Evolutionary conservation across 2,797 vertebrate species (phyloP), one percentile per base, ranked within the genome.

Genomic region (Pipistrellus pygmaeus): DNA sequence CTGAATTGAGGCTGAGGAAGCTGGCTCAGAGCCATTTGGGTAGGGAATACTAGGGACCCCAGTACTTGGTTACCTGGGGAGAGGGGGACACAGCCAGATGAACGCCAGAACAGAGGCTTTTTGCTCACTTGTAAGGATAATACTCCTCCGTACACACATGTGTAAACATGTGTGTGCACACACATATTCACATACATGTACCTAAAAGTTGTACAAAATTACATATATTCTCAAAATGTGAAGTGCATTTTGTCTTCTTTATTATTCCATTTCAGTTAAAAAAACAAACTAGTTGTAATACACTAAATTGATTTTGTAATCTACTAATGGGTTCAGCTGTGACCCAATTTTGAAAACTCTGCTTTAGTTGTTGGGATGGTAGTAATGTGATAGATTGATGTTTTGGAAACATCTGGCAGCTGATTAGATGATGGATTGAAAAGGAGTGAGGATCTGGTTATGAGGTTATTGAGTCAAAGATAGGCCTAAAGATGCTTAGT

Each of bases 401-500:
- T 46, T 89, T 78, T 62, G 80, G 30, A 85, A 64, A 85, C 44
- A 55, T 53, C 80, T 55, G 35, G 44, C 30, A 18, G 55, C 44
- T 94, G 77, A 68, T 72, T 62, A 71, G 68, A 44, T 85, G 14
- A 57, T 21, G 27, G 55, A 7, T 30, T 64, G 20, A 32, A 85
- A 73, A 48, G n/a, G n/a, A 32, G 48, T 7, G 18, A 48, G 6
- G 35, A 46, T 71, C 30, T 41, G 25, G 25, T 51, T 92, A 68
- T 80, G 76, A 90, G 69, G 53, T 87, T 51, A 75, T 32, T 83
- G 60, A 62, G 77, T n/a, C 77, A 76, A 32, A 48, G 25, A 84
- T 72, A 78, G n/a, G 48, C 81, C 60, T 68, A 8, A 68, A 69
- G 27, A n/a, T 60, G 38, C n/a, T 69, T n/a, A 55, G 27, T 38